Evolutionary conservation across 2,113 vertebrate species (phyloP), one percentile per base, ranked within the genome.

Genomic region (Lepus europaeus): DNA sequence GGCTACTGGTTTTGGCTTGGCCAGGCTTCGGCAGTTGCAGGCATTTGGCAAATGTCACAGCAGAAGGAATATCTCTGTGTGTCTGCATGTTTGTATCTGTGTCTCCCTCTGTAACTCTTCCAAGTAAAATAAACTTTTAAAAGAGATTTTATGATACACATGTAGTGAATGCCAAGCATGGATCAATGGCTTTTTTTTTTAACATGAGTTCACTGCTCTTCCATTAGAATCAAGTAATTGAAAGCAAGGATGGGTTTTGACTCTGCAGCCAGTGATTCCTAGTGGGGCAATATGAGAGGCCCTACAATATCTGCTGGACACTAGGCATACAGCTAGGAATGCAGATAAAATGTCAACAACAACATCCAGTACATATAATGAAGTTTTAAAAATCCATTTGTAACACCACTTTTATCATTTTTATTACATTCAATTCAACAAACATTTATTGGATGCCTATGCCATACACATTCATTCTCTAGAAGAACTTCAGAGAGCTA

Each of bases 371-470:
- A 61, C 78, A 89, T 45, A 59, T 90, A 96, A 91, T 89, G 79
- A 95, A 95, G 90, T 94, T 96, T 96, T 91, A 1, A 96, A 96
- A 96, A 90, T 70, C 80, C 51, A 82, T 93, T 68, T 92, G 73
- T 88, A 93, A 96, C 89, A 91, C 92, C 81, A 92, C 70, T 92
- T 95, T 89, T 95, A 89, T 93, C 96, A 93, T 93, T 93, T 97
- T 88, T 94, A 97, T 91, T 95, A 45, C 86, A 92, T 95, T 96
- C 77, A 96, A 93, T 95, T 92, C 93, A 78, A 85, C 92, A 95
- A 97, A 94, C 88, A 97, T 85, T 96, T 88, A 95, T 83, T 90
- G 92, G 95, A 93, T 86, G 88, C 76, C 90, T 64, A 25, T 0
- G 12, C 49, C 85, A 96, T 90, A 85, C 93, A 93, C 85, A 93